These are phyloP conservation scores for Delphinapterus leucas DNA, from an alignment of 2,113 vertebrate species.

Conservation along the genomic window DNA sequence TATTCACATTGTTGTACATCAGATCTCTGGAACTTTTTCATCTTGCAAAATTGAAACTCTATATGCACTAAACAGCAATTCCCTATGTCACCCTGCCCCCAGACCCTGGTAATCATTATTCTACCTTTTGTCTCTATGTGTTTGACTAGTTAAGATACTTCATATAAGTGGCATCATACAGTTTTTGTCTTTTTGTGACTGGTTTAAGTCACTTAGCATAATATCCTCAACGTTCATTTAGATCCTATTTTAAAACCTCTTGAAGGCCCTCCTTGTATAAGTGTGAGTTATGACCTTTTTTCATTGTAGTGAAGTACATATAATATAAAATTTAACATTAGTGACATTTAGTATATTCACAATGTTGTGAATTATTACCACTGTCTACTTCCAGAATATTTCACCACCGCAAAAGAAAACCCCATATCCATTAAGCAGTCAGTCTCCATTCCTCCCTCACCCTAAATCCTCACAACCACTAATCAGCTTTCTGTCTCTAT, in stretches of 20 bases:
- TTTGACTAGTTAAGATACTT: background rate
- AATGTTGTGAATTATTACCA: background rate
- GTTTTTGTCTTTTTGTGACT: background rate
- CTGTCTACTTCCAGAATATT: background rate
- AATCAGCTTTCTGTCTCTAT: background rate
- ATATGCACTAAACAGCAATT: background rate
- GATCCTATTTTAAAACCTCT: background rate
- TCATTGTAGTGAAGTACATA: background rate
- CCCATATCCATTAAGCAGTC: background rate
- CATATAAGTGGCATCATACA: background rate
- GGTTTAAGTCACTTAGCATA: background rate
- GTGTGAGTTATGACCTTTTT: background rate
- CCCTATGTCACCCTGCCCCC: background rate
- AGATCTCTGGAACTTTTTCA: background rate
- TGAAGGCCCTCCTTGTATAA: background rate
- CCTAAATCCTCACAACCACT: background rate
- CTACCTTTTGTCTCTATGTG: background rate
- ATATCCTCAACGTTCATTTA: background rate
- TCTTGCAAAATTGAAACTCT: background rate
- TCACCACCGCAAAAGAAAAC: background rate
- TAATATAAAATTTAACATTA: background rate
- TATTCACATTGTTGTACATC: background rate
- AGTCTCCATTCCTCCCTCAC: background rate
- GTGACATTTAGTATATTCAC: background rate
- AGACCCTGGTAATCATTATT: background rate